Evolutionary conservation across 2,888 invertebrate species (phyloP).

Genomic region (Heliconius cydno): DNA sequence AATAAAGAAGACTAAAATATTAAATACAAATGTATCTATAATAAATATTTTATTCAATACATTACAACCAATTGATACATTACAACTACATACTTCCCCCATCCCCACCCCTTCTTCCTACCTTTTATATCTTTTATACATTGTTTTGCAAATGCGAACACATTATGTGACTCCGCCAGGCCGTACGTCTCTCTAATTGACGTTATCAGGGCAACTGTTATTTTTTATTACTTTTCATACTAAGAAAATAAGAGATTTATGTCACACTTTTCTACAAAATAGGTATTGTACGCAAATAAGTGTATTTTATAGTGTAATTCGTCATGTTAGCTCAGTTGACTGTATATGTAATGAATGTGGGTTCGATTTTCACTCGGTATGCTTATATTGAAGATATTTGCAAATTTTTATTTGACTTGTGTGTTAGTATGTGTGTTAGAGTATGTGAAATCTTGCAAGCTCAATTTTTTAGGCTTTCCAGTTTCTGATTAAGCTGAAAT

Average conservation of each 20-base stretch:
- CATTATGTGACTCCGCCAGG: slow-evolving; percentile 13
- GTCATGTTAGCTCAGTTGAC: not conserved
- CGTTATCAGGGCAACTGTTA: slow-evolving; percentile 17
- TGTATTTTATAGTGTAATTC: not conserved
- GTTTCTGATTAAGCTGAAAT: too few species aligned
- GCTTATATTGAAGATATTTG: too few species aligned
- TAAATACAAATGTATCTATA: not conserved
- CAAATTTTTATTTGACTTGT: too few species aligned
- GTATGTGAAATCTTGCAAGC: too few species aligned
- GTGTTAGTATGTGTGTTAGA: too few species aligned
- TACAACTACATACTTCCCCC: not conserved
- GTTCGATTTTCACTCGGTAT: not conserved
- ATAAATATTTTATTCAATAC: not conserved
- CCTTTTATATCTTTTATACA: slow-evolving; percentile 24
- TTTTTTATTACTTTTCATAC: slow-evolving; percentile 26
- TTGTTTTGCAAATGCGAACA: slow-evolving; percentile 25
- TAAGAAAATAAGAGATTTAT: slow-evolving; percentile 18
- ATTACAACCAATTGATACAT: not conserved
- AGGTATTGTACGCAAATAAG: slow-evolving; percentile 12
- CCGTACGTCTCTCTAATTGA: slow-evolving; percentile 23
- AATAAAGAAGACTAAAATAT: not conserved
- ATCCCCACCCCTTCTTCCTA: not conserved
- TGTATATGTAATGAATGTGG: not conserved
- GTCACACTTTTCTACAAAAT: not conserved
- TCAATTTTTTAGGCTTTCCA: too few species aligned